Conservation (phyloP, 2,113 vertebrate species). For the Passer montanus region DNA sequence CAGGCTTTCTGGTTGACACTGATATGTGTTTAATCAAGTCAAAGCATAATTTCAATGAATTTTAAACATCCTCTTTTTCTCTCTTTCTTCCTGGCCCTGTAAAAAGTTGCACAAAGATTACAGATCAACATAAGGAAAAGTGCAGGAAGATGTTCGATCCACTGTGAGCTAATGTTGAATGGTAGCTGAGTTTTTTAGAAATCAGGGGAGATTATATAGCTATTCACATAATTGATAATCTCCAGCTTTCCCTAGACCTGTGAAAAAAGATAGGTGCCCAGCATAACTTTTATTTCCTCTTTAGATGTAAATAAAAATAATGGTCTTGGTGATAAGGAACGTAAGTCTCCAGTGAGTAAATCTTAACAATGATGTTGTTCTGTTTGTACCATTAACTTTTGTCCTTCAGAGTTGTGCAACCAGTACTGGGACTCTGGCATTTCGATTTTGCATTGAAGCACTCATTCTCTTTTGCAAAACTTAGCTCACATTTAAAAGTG, state of each 20-base stretch:
- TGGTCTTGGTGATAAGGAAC: neutral
- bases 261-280: neutral
- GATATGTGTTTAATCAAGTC: neutral
- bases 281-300: neutral
- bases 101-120: neutral
- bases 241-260: neutral
- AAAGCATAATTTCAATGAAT: neutral
- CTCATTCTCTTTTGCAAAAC: neutral
- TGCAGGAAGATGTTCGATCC: neutral
- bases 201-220: neutral
- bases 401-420: neutral
- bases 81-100: neutral
- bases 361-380: neutral
- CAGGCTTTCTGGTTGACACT: neutral
- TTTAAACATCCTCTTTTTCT: neutral
- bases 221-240: neutral
- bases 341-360: neutral
- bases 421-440: neutral
- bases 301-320: neutral
- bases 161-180: neutral
- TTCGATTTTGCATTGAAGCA: neutral
- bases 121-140: neutral
- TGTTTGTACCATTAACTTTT: neutral
- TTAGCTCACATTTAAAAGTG: neutral
- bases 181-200: neutral